Base-by-base conservation (phyloP, 2,888 invertebrate genomes). In the Diplazon laetatorius region DNA sequence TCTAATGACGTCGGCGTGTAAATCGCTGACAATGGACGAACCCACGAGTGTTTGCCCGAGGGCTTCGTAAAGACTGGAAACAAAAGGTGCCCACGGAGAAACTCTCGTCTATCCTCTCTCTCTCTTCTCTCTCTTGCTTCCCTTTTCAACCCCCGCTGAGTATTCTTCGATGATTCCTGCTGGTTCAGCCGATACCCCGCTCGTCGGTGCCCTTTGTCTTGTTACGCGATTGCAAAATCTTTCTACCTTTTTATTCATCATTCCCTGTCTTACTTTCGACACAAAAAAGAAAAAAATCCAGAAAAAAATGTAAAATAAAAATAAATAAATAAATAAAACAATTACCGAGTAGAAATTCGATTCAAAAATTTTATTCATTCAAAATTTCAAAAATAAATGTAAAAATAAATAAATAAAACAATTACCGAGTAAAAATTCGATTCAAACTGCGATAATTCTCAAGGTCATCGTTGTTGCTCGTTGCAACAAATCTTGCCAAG, bases 1-100 rank as follows among this genome's bases (percentile, higher is more conserved):
- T 79, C 73, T 85, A 83, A 85, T 85, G 83, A 85, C 81, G 82
- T 83, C 82, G 80, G 82, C 82, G 80, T 83, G 81, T 84, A 84
- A 84, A 85, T 84, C 80, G 81, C 80, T 80, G 82, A 78, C 81
- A 82, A 81, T 82, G 70, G 82, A 42, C 63, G 69, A 77, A 77
- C n/a, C n/a, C n/a, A n/a, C 70, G 73, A 78, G 76, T 81, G 76
- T 82, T 81, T 80, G 81, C 80, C 81, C 62, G 73, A 63, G 74
- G 80, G 78, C 80, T 80, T 73, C 68, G 70, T 57, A 68, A 78
- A 73, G 76, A 69, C 74, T 71, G 82, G 70, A 82, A 80, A 82
- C 81, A 82, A 82, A 82, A 84, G 83, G 77, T 81, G 81, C 65
- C 63, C 73, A 71, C 77, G 69, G 59, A 30, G 46, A 57, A 66